Evolutionary conservation across 2,797 vertebrate species (phyloP).

Genomic region (Bovichtus diacanthus): DNA sequence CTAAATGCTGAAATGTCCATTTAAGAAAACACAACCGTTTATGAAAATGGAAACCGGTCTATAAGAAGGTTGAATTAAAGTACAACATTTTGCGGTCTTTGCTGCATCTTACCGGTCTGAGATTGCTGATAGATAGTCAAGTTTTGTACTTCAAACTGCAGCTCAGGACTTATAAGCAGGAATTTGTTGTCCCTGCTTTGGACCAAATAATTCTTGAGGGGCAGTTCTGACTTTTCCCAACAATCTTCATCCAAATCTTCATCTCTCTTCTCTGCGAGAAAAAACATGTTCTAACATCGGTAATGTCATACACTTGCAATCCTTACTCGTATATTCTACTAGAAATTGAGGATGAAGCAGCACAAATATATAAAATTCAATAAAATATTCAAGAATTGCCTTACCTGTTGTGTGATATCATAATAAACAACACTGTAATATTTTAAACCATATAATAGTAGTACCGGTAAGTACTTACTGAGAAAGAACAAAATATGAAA

Average conservation of each 20-base stretch:
- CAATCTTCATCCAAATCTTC: not conserved
- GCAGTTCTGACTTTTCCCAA: too few relatives aligned
- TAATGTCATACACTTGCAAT: not conserved
- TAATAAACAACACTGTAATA: not conserved
- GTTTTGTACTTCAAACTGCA: not conserved
- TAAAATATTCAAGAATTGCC: not conserved
- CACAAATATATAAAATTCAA: not conserved
- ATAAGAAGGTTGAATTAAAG: not conserved
- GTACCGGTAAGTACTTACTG: not conserved
- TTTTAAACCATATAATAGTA: not conserved
- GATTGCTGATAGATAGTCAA: fast-evolving
- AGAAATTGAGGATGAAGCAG: not conserved
- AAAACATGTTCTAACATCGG: not conserved
- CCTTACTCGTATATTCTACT: not conserved
- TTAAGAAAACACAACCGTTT: not conserved
- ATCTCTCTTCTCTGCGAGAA: not conserved
- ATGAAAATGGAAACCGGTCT: not conserved
- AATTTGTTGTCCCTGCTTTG: slow-evolving; percentile 6
- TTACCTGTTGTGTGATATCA: slow-evolving; percentile 12
- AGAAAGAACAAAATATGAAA: not conserved
- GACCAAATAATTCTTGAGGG: not conserved
- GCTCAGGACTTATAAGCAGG: slow-evolving; percentile 22
- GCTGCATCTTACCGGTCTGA: slow-evolving; percentile 4
- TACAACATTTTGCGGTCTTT: not conserved
- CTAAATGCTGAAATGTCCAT: not conserved